Base-by-base conservation (phyloP, 1,140 invertebrate genomes). In the Papilio aristodemus region DNA sequence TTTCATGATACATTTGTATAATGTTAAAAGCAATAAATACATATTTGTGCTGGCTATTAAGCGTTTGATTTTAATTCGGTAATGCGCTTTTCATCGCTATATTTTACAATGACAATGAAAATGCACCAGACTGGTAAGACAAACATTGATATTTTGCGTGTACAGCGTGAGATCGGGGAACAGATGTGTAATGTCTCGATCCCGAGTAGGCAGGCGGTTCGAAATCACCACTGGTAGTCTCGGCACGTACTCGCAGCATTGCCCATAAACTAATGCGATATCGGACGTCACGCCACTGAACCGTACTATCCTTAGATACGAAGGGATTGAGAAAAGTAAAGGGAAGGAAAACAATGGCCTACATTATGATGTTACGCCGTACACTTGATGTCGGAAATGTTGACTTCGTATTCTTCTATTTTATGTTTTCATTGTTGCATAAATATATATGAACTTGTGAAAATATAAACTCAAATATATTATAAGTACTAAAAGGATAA, bases 251-350 rank as follows among this genome's bases (percentile, higher is more conserved):
- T 73, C 71, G 71, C 63, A 76, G 73, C 81, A 80, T 76, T 74
- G 77, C 75, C 80, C 74, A 84, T 85, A 87, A 87, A 87, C 77
- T 77, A 85, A 78, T 75, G 77, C 68, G 78, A 80, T 84, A 85
- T 85, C 82, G 79, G 77, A 78, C 75, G 79, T 78, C 77, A 78
- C 72, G 71, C 67, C 62, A 66, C 68, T 75, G 71, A 77, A 71
- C 78, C 75, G 73, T 72, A 69, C 68, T 68, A 71, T 75, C 72
- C 69, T 73, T 73, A 76, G 74, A 74, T 74, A 79, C 77, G 75
- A 72, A 76, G 78, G 73, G 73, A 79, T 76, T 68, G 72, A 73
- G 74, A 74, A 74, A 80, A 76, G 73, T 76, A 74, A 75, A 74
- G 76, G 73, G 70, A 75, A 74, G 76, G 71, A 68, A 72, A 77